Evolutionary conservation across 1,140 invertebrate species (phyloP), one percentile per base, ranked within the genome.

Genomic region (Belonocnema kinseyi): DNA sequence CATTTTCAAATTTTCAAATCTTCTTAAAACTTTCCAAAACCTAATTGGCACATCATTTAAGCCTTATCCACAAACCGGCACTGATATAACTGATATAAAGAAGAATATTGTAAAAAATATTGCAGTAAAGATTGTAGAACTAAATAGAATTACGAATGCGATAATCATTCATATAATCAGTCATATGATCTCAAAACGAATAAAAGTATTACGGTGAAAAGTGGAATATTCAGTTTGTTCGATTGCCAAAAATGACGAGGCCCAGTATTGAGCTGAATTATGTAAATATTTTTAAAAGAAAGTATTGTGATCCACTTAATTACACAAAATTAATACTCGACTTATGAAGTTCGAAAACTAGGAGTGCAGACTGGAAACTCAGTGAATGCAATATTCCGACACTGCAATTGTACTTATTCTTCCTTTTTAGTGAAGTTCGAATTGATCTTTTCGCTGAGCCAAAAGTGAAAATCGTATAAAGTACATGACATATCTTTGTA

Each of bases 401-500:
- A 46, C 33, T 58, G 56, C 7, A 21, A 61, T 54, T 54, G 1
- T 17, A 54, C n/a, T 8, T 1, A 54, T 17, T 54, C 11, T 54
- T 17, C 10, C 2, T 54, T 19, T 54, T n/a, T 54, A n/a, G 14
- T 54, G 53, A 5, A 19, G 8, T 19, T 54, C n/a, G n/a, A 54
- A 54, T 54, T 54, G 1, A 17, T 54, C 3, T 19, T 17, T 54
- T 17, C 10, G 40, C 40, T 19, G n/a, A 54, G n/a, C n/a, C n/a
- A 54, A 54, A 54, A 54, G 54, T 56, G 54, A 21, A 56, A 56
- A 56, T 56, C 54, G 10, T 56, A 56, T 56, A 56, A 56, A 17
- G 19, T 21, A 56, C 56, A 58, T 12, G 26, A 66, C 75, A 77
- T 73, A 77, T 73, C 75, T 56, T 58, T 77, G 75, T 77, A 77